Conservation (phyloP, 2,888 invertebrate species). For the Phyto melanocephala region DNA sequence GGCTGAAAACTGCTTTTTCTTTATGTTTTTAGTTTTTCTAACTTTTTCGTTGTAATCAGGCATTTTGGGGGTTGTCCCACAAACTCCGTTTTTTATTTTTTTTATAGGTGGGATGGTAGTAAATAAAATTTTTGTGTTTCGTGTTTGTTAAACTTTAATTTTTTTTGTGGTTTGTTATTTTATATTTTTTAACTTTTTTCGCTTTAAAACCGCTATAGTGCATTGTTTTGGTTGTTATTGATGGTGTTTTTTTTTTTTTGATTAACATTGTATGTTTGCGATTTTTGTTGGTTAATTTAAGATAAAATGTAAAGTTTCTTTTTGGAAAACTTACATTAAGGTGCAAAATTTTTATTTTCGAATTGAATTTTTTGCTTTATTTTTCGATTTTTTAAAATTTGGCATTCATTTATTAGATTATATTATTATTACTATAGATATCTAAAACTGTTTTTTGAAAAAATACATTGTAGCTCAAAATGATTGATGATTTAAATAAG, state of each 20-base stretch:
- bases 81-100: background rate
- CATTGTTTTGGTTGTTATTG: conserved; percentile 26
- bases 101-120: conserved; percentile 34
- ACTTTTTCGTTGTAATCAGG: background rate
- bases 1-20: too few species aligned
- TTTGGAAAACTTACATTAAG: background rate
- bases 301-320: conserved; percentile 24
- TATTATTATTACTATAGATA: too few species aligned
- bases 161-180: background rate
- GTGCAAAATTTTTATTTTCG: background rate
- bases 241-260: conserved; percentile 7
- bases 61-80: background rate
- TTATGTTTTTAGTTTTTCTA: too few species aligned
- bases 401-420: too few species aligned
- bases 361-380: background rate
- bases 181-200: background rate
- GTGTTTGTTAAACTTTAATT: too few species aligned
- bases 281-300: conserved; percentile 23
- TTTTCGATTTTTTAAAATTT: too few species aligned
- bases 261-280: background rate
- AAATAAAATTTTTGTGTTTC: conserved; percentile 35
- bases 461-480: too few species aligned
- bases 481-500: too few species aligned
- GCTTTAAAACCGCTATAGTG: conserved; percentile 24
- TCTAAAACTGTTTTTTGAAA: too few species aligned